phyloP scores from a whole-genome alignment of 2,888 invertebrate genomes.

The Nomada ruficornis region DNA sequence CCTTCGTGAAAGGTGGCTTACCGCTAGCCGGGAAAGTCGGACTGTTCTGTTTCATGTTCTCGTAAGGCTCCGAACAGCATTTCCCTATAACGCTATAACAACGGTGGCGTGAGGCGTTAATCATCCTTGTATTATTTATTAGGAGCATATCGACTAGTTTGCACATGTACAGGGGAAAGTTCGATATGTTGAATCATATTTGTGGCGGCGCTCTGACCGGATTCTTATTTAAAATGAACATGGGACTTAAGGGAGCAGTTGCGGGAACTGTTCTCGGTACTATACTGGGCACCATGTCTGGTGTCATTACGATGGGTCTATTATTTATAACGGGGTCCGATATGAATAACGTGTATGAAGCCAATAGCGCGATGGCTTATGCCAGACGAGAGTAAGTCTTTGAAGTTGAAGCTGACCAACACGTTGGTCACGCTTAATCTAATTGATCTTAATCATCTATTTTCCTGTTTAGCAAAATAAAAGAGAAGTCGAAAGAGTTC shows the following conservation, averaged over 20 bases:
- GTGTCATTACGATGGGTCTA: conserved; percentile 74
- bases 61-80: conserved; percentile 85
- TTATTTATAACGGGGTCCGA: conserved; percentile 35
- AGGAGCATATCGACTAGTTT: conserved; percentile 88
- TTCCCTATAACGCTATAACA: not conserved
- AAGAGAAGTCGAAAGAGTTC: accelerated
- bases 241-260: conserved; percentile 89
- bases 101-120: not conserved
- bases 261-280: conserved; percentile 89
- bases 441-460: not conserved
- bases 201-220: conserved; percentile 89
- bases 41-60: conserved; percentile 88
- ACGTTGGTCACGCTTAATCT: not conserved
- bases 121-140: conserved; percentile 73
- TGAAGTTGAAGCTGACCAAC: not conserved
- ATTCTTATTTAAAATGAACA: conserved; percentile 87
- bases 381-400: conserved; percentile 32
- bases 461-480: conserved; percentile 5
- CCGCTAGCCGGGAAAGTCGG: conserved; percentile 89
- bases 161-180: conserved; percentile 89
- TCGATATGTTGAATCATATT: conserved; percentile 88
- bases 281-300: conserved; percentile 87
- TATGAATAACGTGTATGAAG: not conserved
- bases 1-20: conserved; percentile 90
- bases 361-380: not conserved